These are phyloP conservation scores for Rachycentron canadum DNA, from an alignment of 2,797 vertebrate genomes.

Conservation along the genomic window DNA sequence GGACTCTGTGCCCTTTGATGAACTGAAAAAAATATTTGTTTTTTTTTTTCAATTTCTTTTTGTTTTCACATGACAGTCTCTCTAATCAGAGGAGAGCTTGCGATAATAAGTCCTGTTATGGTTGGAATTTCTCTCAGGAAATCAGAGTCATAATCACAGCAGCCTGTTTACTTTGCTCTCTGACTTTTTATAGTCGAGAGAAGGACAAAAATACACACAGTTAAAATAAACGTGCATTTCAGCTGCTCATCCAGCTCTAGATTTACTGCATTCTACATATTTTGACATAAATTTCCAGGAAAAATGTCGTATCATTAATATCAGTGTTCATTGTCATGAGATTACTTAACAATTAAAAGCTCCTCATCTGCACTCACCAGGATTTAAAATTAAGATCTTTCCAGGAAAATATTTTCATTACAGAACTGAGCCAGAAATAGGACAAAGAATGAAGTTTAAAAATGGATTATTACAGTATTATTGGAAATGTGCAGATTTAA, in stretches of 20 bases:
- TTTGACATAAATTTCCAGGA: conserved; percentile 31
- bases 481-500: background rate
- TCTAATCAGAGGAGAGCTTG: conserved; percentile 72
- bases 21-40: conserved; percentile 57
- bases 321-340: conserved; percentile 22
- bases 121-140: conserved; percentile 68
- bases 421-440: background rate
- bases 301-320: conserved; percentile 39
- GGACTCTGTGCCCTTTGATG: conserved; percentile 64
- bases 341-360: conserved; percentile 30
- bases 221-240: conserved; percentile 36
- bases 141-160: conserved; percentile 63
- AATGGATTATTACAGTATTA: conserved; percentile 7
- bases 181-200: conserved; percentile 59
- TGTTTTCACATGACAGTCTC: conserved; percentile 66
- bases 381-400: background rate
- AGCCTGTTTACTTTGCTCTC: conserved; percentile 69
- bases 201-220: conserved; percentile 64
- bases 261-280: conserved; percentile 55
- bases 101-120: conserved; percentile 68
- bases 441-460: background rate
- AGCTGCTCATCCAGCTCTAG: conserved; percentile 40
- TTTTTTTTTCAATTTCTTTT: conserved; percentile 32
- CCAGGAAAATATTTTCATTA: background rate
- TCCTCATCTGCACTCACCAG: conserved; percentile 2